phyloP scores from a whole-genome alignment of 2,113 vertebrate species.

The Cyrtonyx montezumae region DNA sequence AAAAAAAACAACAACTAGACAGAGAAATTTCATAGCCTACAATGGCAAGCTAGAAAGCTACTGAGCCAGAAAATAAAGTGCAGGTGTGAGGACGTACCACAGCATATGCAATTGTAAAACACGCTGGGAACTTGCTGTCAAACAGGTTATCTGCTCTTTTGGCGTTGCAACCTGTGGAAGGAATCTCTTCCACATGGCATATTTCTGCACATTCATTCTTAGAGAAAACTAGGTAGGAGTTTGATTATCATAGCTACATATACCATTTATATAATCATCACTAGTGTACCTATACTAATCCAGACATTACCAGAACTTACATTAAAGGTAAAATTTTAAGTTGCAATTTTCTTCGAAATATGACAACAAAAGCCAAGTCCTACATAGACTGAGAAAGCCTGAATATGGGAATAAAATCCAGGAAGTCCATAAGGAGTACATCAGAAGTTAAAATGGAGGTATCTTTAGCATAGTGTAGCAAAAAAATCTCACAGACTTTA shows the following conservation, averaged over 20 bases:
- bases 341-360: not conserved
- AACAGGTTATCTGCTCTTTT: conserved; percentile 2
- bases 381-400: not conserved
- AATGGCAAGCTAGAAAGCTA: conserved; percentile 6
- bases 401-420: not conserved
- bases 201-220: not conserved
- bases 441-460: not conserved
- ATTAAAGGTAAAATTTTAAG: not conserved
- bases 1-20: not conserved
- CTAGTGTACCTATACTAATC: not conserved
- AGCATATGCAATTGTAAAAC: not conserved
- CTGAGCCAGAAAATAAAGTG: not conserved
- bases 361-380: not conserved
- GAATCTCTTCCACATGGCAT: not conserved
- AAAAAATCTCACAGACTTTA: not conserved
- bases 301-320: not conserved
- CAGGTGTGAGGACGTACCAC: not conserved
- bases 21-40: not conserved
- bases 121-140: not conserved
- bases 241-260: not conserved
- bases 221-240: not conserved
- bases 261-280: not conserved
- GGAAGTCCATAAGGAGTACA: not conserved
- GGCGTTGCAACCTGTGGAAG: not conserved
- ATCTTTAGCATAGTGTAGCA: not conserved